Evolutionary conservation across 2,113 vertebrate genomes (phyloP), one percentile per base, ranked within the genome.

Genomic region (Planiliza haematocheilus): DNA sequence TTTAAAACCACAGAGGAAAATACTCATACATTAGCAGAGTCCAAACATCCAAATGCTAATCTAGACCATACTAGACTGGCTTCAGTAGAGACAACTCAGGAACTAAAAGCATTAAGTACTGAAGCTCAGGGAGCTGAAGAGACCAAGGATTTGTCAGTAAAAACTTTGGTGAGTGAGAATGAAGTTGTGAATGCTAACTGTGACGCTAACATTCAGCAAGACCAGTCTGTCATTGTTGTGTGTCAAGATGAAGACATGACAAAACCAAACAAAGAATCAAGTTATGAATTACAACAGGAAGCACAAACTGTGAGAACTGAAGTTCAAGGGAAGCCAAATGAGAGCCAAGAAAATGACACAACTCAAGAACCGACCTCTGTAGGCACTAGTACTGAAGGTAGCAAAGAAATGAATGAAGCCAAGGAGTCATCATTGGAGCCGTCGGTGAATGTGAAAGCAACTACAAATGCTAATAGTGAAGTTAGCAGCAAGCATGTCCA

Each of bases 1-100:
- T 2, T 72, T 50, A 51, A 30, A 38, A 71, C 37, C 48, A 5
- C 14, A 36, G 45, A 69, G n/a, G 37, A 51, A 51, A 55, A 60
- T 36, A 13, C 16, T 50, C 0, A 18, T 7, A 18, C 2, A 16
- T 43, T 62, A 63, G 5, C 10, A n/a, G 50, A 57, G 51, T 42
- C 51, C 10, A 70, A 62, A 69, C 4, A 2, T 64, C 34, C n/a
- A 57, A 62, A 43, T 21, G 10, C 38, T 42, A 12, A 49, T 1
- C 10, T 18, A 37, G 14, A 43, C 46, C 24, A 24, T n/a, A n/a
- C n/a, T n/a, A n/a, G n/a, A n/a, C n/a, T n/a, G n/a, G n/a, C n/a
- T n/a, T n/a, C n/a, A 36, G 50, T 18, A 3, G 48, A 52, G n/a
- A 10, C 52, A 74, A 17, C 36, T 46, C 49, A 68, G 41, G 48